Base-by-base conservation (phyloP, 2,888 invertebrate species). In the Apantesis nais region DNA sequence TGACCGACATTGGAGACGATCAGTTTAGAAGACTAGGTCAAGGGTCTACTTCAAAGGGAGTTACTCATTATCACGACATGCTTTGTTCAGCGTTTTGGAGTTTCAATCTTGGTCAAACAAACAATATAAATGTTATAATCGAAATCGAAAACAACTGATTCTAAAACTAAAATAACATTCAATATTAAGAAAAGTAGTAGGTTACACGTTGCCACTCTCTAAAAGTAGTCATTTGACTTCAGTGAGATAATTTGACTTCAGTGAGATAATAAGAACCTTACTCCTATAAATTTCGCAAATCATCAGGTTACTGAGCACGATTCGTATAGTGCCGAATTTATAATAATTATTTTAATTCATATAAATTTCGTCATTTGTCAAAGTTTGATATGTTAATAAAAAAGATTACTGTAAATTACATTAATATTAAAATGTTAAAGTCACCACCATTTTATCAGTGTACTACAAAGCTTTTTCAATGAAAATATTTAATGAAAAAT, bases 401-500 rank as follows among this genome's bases (percentile, higher is more conserved):
- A 44, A n/a, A 37, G 1, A 58, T 39, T 41, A 41, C 66, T 58
- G 58, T 58, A 39, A 66, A 39, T 66, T 25, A 16, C 58, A 41
- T 39, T 8, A 39, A 29, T 9, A 58, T 7, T n/a, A 9, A 52
- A 1, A 39, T 25, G 41, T 41, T n/a, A 41, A 29, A 34, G 12
- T 25, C 22, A 39, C 25, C 14, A 12, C 14, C 37, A 22, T 12
- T 12, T 16, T 29, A 39, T 66, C 19, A 19, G 22, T 61, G n/a
- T n/a, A n/a, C 22, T 67, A n/a, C 52, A 60, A 67, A 60, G 60
- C 39, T 52, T 66, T 55, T 55, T 55, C 12, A 11, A 12, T 55
- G n/a, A 52, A 52, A 0, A n/a, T 52, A 12, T 52, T 52, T 8
- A 55, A 60, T n/a, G 67, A 73, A 73, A 70, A 62, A 39, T 12